These are phyloP conservation scores for Hydractinia symbiolongicarpus DNA, from an alignment of 30 jellyfish, hydroid and myxozoan genomes.

Conservation along the genomic window DNA sequence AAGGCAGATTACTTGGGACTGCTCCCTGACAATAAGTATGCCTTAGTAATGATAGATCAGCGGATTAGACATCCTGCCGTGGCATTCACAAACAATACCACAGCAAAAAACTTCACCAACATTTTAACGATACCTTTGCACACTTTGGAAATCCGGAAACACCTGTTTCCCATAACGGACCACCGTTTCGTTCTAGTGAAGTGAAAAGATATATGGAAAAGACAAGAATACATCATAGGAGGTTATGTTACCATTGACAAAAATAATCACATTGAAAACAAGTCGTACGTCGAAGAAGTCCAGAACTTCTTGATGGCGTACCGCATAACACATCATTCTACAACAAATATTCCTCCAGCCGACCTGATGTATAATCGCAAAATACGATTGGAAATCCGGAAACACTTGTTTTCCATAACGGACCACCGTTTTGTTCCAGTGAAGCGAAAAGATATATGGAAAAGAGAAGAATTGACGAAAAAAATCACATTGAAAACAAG, in stretches of 20 bases:
- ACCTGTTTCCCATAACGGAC: constrained; percentile 36
- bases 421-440: no score
- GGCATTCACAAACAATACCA: constrained; percentile 46
- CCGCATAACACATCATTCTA: constrained; percentile 1
- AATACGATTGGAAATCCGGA: no score
- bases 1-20: no score
- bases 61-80: constrained; percentile 42
- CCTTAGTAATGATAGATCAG: constrained; percentile 39
- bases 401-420: no score
- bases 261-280: constrained; percentile 3
- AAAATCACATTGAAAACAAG: no score
- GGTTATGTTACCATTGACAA: background rate
- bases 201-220: background rate
- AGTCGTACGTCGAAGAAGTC: constrained; percentile 10
- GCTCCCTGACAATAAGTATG: constrained; percentile 38
- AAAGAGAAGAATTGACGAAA: no score
- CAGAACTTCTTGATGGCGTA: constrained; percentile 8
- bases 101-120: constrained; percentile 33
- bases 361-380: no score
- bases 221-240: constrained; percentile 3
- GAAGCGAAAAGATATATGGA: no score
- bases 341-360: background rate
- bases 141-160: no score
- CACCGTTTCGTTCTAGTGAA: constrained; percentile 29
- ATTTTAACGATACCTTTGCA: no score